Conservation (phyloP, 1,140 invertebrate genomes). For the Notospermus geniculatus region DNA sequence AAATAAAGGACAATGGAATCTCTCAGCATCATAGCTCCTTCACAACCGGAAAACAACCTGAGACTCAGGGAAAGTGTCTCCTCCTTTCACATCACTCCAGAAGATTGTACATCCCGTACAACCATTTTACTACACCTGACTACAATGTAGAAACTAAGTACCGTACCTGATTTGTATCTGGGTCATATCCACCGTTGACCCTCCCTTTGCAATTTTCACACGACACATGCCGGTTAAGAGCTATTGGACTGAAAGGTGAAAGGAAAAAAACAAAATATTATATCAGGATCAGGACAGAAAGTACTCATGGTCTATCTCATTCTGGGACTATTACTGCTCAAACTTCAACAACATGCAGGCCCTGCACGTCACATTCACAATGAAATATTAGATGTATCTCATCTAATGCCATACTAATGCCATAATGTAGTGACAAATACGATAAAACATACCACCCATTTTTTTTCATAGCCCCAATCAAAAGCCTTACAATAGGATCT, state of each 20-base stretch:
- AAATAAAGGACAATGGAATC: too few species aligned
- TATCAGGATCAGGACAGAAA: not conserved
- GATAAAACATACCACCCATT: slow-evolving; percentile 71
- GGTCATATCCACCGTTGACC: slow-evolving; percentile 91
- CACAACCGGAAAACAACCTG: slow-evolving; percentile 7
- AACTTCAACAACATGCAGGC: too few species aligned
- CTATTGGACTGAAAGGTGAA: slow-evolving; percentile 66
- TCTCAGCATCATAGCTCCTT: too few species aligned
- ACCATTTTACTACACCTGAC: too few species aligned
- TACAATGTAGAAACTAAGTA: slow-evolving; percentile 13
- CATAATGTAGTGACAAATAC: too few species aligned
- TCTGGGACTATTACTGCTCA: too few species aligned
- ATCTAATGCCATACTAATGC: too few species aligned
- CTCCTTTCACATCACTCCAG: too few species aligned
- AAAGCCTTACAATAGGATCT: slow-evolving; percentile 80
- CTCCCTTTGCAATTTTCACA: slow-evolving; percentile 83
- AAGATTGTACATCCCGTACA: too few species aligned
- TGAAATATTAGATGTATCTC: too few species aligned
- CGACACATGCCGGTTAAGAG: slow-evolving; percentile 81
- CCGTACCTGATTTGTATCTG: slow-evolving; percentile 76
- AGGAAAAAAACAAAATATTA: not conserved
- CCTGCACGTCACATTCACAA: too few species aligned
- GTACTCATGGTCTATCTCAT: slow-evolving; percentile 2
- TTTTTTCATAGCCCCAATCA: slow-evolving; percentile 79
- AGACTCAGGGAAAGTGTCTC: too few species aligned